Evolutionary conservation across 2,113 vertebrate species (phyloP), one percentile per base, ranked within the genome.

Genomic region (Tachysurus vachellii): DNA sequence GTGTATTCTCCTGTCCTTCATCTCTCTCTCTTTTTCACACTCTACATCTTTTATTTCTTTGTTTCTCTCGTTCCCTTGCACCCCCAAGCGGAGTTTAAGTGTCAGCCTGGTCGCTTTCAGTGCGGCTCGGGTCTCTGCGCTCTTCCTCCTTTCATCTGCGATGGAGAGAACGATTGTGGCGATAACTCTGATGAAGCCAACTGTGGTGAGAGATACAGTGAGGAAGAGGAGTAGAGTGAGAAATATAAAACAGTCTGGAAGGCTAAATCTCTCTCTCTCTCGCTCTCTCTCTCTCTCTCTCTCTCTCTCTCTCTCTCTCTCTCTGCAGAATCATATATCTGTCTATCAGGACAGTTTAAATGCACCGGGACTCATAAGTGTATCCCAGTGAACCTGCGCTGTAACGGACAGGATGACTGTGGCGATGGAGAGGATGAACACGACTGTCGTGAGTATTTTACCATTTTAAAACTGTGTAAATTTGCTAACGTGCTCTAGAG

Each of bases 111-210:
- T 21, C 95, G 98, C 56, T 99, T 99, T 90, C 98, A 99, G 91
- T 99, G 98, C 53, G 97, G 97, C 68, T 99, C 97, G 9, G 98
- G 98, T 77, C 97, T 99, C 68, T 99, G 98, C 87, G 98, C 97
- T 50, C 96, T 99, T 4, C 98, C 98, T 23, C 98, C 98, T 12
- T 99, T 99, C 91, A 98, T 99, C 93, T 99, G 98, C 87, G 98
- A 99, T 85, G 98, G 98, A 89, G 98, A 99, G 87, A 99, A 99
- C 1, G 98, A 99, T 77, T 99, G 98, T 88, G 98, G 98, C 4
- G 98, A 99, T 93, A 99, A 99, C 91, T 99, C 98, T 1, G 98
- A 99, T 87, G 98, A 99, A 87, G 94, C 97, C 19, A 98, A 99
- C 93, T 99, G 98, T 85, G 97, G 98, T 99, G 91, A 88, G 96